Conservation (phyloP, 2,888 invertebrate genomes). For the Eupithecia inturbata region DNA sequence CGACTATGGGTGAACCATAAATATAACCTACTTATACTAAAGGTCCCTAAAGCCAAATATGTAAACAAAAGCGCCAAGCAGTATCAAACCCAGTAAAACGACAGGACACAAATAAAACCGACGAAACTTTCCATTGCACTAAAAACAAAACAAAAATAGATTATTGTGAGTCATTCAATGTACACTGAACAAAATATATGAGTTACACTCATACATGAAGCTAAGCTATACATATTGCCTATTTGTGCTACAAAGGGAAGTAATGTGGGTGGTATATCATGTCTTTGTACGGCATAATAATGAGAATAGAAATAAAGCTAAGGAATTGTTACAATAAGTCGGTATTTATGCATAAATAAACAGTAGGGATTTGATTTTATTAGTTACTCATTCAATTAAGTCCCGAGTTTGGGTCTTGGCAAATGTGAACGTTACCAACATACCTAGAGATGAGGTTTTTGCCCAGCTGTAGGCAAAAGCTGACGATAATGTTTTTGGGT, state of each 20-base stretch:
- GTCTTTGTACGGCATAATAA: slow-evolving; percentile 40
- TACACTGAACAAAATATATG: slow-evolving; percentile 47
- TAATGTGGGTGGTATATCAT: slow-evolving; percentile 34
- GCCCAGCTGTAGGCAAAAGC: neutral
- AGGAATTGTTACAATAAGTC: neutral
- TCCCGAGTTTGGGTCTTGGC: neutral
- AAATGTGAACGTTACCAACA: neutral
- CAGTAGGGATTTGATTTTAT: neutral
- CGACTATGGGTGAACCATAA: too few species aligned
- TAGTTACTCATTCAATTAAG: neutral
- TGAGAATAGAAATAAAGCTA: slow-evolving; percentile 25
- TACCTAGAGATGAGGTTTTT: neutral
- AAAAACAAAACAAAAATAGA: slow-evolving; percentile 52
- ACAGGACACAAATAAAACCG: slow-evolving; percentile 22
- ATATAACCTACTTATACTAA: neutral
- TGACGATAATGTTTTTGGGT: neutral
- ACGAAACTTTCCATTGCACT: slow-evolving; percentile 38
- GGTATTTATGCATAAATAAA: neutral
- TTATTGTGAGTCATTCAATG: slow-evolving; percentile 50
- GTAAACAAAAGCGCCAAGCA: neutral
- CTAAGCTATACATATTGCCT: slow-evolving; percentile 49
- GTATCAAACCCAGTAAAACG: neutral
- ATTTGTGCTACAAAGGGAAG: slow-evolving; percentile 48
- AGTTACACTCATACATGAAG: slow-evolving; percentile 44
- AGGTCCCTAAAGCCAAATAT: neutral